A percentile compares a stretch with the other conserved stretches of the same genome.
These are phyloP conservation scores for Ameiurus melas DNA, from an alignment of 2,113 vertebrate species.

Conservation along the genomic window DNA sequence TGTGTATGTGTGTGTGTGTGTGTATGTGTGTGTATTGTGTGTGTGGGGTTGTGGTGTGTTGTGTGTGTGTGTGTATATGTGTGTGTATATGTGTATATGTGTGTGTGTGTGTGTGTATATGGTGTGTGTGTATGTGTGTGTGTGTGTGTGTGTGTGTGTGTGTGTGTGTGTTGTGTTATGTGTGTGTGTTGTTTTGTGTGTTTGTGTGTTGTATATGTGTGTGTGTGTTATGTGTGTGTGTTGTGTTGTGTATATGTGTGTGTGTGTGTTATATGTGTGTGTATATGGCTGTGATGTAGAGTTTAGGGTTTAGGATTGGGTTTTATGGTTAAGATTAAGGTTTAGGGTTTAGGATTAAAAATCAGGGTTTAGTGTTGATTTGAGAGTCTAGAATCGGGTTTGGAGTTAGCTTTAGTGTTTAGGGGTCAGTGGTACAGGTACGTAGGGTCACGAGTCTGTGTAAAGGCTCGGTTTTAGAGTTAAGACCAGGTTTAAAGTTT, in stretches of 20 bases:
- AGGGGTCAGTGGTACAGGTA: neutral
- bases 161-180: no score
- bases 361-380: neutral
- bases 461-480: neutral
- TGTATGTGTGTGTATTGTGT: neutral
- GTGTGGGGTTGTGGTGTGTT: no score
- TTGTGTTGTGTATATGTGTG: neutral
- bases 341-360: neutral
- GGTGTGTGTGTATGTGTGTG: no score
- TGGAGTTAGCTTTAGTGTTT: neutral
- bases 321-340: neutral
- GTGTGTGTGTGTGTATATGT: no score
- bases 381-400: neutral
- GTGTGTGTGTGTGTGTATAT: no score
- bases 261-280: neutral
- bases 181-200: neutral
- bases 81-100: no score
- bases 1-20: neutral
- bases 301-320: neutral
- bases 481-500: neutral
- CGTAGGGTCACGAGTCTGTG: neutral
- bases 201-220: neutral
- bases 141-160: no score
- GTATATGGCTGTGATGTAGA: no score
- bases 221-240: neutral